Evolutionary conservation across 2,888 invertebrate genomes (phyloP), one percentile per base, ranked within the genome.

Genomic region (Elgonia sp.): DNA sequence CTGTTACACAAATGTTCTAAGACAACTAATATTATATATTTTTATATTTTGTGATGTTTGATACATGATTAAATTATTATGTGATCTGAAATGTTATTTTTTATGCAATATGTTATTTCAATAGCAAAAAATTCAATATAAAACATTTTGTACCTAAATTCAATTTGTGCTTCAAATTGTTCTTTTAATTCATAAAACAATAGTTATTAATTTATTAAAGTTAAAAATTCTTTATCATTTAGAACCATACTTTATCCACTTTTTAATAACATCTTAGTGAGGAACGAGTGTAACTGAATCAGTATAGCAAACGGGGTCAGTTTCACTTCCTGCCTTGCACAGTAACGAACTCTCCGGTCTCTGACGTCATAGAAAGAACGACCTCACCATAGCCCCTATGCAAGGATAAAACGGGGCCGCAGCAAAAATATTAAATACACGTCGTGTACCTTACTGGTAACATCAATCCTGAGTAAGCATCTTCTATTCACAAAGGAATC

Each of bases 251-350:
- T 60, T 60, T 80, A 67, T 80, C 57, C 20, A 14, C 18, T 55
- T 46, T 69, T 69, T 39, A 62, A 84, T 77, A 84, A 85, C 39
- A 65, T 85, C 69, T 79, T 72, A 57, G 55, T 57, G 21, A 18
- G 65, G 60, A 79, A 67, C 6, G 75, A 42, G 57, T 79, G 62
- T 65, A 81, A 81, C 72, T 46, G 79, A 84, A 86, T 83, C 70
- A 79, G 70, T 83, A 80, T 75, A 85, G 75, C 53, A 82, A 88
- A 88, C 80, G 82, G 83, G 88, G 88, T 88, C 88, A 88, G 88
- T 85, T 75, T 86, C 65, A 65, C 75, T 79, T 79, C 75, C 75
- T 69, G 65, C 79, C 75, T 75, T 83, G 76, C 79, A 76, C 85
- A 88, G 65, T 70, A 75, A 80, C 50, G 75, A 85, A 85, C 76